These are phyloP conservation scores for Cyphomyrmex costatus DNA, from an alignment of 1,140 invertebrate species.

Conservation along the genomic window DNA sequence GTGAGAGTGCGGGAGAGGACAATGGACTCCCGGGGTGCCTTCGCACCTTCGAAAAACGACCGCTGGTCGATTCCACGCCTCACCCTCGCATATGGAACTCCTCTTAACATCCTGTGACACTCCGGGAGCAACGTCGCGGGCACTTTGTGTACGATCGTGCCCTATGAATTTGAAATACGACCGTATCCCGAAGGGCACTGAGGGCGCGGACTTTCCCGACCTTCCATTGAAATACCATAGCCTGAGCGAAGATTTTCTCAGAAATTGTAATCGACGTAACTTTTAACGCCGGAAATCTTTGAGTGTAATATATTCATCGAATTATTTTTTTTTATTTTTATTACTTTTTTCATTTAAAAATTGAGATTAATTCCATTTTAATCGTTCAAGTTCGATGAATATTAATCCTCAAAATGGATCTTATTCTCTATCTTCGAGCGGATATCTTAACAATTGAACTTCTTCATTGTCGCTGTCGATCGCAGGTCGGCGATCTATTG, in stretches of 20 bases:
- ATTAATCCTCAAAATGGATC: not conserved
- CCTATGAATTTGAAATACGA: slow-evolving; percentile 66
- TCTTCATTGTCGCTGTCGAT: not conserved
- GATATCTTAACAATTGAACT: slow-evolving; percentile 16
- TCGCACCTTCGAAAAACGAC: slow-evolving; percentile 67
- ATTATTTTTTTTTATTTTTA: not conserved
- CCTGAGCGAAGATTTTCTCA: not conserved
- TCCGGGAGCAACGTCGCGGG: slow-evolving; percentile 28
- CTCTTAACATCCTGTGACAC: slow-evolving; percentile 50
- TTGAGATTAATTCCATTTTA: not conserved
- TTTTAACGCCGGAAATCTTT: not conserved
- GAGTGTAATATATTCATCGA: not conserved
- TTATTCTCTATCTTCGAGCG: not conserved
- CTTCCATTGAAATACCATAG: slow-evolving; percentile 13
- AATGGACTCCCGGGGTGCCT: slow-evolving; percentile 74
- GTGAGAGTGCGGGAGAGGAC: slow-evolving; percentile 67
- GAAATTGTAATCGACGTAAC: slow-evolving; percentile 16
- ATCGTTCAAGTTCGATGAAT: not conserved
- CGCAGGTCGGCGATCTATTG: slow-evolving; percentile 1
- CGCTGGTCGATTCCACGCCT: slow-evolving; percentile 60
- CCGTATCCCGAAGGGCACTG: not conserved
- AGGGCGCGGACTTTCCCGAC: slow-evolving; percentile 19
- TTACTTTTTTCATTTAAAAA: not conserved
- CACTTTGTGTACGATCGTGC: slow-evolving; percentile 29
- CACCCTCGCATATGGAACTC: slow-evolving; percentile 58